These are phyloP conservation scores for Agelastica alni DNA, from an alignment of 2,888 invertebrate species.

Conservation along the genomic window DNA sequence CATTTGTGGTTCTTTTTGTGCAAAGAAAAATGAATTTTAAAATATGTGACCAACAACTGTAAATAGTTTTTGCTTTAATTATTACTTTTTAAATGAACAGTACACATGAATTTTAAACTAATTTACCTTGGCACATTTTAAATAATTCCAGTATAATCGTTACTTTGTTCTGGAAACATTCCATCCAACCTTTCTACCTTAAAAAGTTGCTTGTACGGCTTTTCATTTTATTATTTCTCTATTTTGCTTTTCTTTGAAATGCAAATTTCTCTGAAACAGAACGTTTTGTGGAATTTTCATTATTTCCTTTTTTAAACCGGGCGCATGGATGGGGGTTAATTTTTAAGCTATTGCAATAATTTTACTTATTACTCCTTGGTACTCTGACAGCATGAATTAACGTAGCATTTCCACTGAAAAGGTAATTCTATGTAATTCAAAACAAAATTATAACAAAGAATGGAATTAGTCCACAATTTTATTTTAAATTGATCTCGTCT, in stretches of 20 bases:
- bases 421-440: too few species aligned
- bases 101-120: too few species aligned
- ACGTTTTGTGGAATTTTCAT: conserved; percentile 13
- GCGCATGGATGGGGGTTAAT: conserved; percentile 2
- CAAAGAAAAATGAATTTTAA: too few species aligned
- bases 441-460: too few species aligned
- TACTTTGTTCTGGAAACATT: not conserved
- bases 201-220: not conserved
- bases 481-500: too few species aligned
- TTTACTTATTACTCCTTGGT: conserved; percentile 12
- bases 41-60: too few species aligned
- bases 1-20: too few species aligned
- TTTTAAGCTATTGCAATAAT: conserved; percentile 12
- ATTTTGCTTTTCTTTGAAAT: conserved; percentile 8
- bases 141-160: not conserved
- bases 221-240: conserved; percentile 7
- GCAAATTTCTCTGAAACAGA: conserved; percentile 8
- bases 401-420: too few species aligned
- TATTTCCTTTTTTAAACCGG: conserved; percentile 2
- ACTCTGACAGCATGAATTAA: not conserved
- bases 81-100: too few species aligned
- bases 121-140: too few species aligned
- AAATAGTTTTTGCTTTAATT: too few species aligned
- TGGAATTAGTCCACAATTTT: too few species aligned
- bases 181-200: not conserved